phyloP scores from a whole-genome alignment of 2,797 vertebrate genomes.

The Crenuchus spilurus region DNA sequence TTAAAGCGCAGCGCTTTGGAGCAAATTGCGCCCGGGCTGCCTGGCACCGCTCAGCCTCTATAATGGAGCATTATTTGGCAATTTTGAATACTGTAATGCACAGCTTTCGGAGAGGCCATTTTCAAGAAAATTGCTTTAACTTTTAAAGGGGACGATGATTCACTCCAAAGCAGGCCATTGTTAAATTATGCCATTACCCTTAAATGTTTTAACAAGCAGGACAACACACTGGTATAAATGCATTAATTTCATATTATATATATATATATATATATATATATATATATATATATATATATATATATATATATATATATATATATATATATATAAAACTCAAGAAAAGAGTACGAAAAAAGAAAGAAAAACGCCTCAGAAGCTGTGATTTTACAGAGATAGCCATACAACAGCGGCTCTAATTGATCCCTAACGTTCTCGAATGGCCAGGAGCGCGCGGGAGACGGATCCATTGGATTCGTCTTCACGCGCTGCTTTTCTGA shows the following conservation, averaged over 20 bases:
- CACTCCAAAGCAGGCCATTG: constrained; percentile 92
- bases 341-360: background rate
- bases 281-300: background rate
- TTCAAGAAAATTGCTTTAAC: constrained; percentile 99
- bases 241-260: constrained; percentile 81
- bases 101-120: constrained; percentile 91
- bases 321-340: background rate
- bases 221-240: constrained; percentile 86
- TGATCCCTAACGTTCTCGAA: no score
- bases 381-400: no score
- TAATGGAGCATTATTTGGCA: constrained; percentile 99
- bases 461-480: constrained; percentile 5
- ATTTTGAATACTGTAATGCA: constrained; percentile 99
- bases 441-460: no score
- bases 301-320: background rate
- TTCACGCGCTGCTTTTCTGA: constrained; percentile 26
- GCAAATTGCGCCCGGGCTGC: constrained; percentile 97
- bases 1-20: constrained; percentile 89
- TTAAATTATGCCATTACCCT: constrained; percentile 91
- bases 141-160: constrained; percentile 96
- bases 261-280: constrained; percentile 70
- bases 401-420: no score
- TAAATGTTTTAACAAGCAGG: constrained; percentile 92
- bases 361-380: no score
- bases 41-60: constrained; percentile 95